Evolutionary conservation across 2,797 vertebrate genomes (phyloP).

Genomic region (Urocyon cinereoargenteus): DNA sequence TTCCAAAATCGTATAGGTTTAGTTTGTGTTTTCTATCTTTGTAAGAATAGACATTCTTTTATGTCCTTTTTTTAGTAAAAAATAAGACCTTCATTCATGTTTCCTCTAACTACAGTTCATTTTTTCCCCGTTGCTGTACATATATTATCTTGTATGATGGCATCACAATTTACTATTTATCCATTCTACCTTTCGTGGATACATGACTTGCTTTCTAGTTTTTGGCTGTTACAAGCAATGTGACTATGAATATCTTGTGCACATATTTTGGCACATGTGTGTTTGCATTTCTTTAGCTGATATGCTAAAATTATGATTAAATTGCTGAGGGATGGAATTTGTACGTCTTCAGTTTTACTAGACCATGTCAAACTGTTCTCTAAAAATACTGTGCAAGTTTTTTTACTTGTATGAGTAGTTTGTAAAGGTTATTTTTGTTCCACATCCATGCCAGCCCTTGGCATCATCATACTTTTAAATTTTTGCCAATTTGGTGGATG

Average conservation of each 20-base stretch:
- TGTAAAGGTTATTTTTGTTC: not conserved
- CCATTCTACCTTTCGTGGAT: not conserved
- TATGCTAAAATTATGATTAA: not conserved
- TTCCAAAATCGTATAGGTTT: not conserved
- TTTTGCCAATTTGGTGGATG: not conserved
- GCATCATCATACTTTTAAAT: not conserved
- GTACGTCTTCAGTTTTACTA: not conserved
- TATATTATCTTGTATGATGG: not conserved
- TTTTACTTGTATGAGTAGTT: not conserved
- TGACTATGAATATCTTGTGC: not conserved
- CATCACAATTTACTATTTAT: not conserved
- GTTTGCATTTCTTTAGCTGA: conserved; percentile 1
- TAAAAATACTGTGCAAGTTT: not conserved
- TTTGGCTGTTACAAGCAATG: not conserved
- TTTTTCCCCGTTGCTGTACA: not conserved
- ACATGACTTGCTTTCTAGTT: not conserved
- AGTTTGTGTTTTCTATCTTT: conserved; percentile 24
- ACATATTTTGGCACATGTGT: not conserved
- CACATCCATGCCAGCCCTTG: not conserved
- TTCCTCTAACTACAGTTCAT: not conserved
- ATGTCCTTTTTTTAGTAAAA: conserved; percentile 53
- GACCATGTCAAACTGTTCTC: not conserved
- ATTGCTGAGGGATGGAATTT: not conserved
- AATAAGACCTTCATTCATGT: not conserved
- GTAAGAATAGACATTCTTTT: not conserved